phyloP scores from a whole-genome alignment of 2,888 invertebrate genomes.

The Drosophila koepferae region DNA sequence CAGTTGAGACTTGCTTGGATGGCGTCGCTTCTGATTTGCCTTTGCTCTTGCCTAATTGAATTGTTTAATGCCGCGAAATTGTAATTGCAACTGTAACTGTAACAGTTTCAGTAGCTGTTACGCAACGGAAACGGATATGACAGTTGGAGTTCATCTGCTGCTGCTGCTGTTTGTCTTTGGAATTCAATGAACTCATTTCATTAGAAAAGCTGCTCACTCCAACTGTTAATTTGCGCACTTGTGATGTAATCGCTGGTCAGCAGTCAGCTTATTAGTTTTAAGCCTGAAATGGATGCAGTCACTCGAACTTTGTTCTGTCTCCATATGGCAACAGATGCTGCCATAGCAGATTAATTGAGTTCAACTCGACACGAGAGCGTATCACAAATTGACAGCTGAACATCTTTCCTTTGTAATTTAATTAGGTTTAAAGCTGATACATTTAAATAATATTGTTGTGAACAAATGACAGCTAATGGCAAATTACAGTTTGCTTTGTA shows the following conservation, averaged over 20 bases:
- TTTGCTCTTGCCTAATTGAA: conserved; percentile 70
- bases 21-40: conserved; percentile 51
- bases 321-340: neutral
- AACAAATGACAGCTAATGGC: too few relatives aligned
- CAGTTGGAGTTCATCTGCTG: conserved; percentile 45
- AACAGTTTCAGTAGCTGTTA: conserved; percentile 36
- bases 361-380: neutral
- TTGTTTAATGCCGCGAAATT: conserved; percentile 72
- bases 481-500: too few relatives aligned
- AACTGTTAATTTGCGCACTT: conserved; percentile 57
- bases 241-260: conserved; percentile 28
- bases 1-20: conserved; percentile 30
- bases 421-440: neutral
- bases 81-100: conserved; percentile 62
- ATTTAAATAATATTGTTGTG: too few relatives aligned
- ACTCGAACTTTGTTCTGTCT: neutral
- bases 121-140: conserved; percentile 72
- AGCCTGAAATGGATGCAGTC: neutral
- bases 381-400: neutral
- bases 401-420: neutral
- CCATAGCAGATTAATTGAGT: neutral
- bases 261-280: neutral
- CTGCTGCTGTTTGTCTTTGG: conserved; percentile 43
- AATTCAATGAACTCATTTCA: conserved; percentile 66
- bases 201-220: conserved; percentile 56